A percentile compares a stretch with the other conserved stretches of the same genome.
Conservation (phyloP, 2,113 vertebrate species). For the Perca fluviatilis region DNA sequence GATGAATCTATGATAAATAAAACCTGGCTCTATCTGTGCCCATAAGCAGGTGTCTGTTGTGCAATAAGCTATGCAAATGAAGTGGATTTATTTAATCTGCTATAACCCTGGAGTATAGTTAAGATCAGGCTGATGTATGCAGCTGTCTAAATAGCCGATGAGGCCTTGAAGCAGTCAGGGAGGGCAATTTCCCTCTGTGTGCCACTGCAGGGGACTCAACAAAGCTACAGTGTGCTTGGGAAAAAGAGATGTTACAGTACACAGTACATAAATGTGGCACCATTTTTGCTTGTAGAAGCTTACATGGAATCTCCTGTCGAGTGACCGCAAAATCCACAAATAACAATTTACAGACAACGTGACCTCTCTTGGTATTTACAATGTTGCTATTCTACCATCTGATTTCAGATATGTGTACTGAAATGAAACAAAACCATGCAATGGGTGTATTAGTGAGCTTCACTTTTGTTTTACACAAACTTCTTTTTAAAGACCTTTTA, state of each 20-base stretch:
- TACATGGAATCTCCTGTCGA: neutral
- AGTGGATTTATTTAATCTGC: constrained; percentile 67
- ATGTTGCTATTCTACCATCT: neutral
- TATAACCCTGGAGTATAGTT: constrained; percentile 50
- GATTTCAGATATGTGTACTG: neutral
- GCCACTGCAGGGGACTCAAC: constrained; percentile 38
- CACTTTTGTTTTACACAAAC: constrained; percentile 22
- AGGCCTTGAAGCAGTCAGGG: constrained; percentile 49
- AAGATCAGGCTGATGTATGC: constrained; percentile 53
- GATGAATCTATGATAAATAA: constrained; percentile 35
- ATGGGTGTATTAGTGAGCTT: neutral
- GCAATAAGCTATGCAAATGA: constrained; percentile 61
- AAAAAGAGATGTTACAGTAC: constrained; percentile 23
- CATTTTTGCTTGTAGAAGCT: neutral
- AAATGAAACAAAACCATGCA: neutral
- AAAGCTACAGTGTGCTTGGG: constrained; percentile 37
- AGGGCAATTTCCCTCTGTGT: constrained; percentile 56
- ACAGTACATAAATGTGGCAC: neutral
- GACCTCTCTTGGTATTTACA: neutral
- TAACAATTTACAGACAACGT: constrained; percentile 8
- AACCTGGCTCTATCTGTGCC: constrained; percentile 19
- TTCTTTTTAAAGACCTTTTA: neutral
- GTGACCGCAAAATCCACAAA: constrained; percentile 3
- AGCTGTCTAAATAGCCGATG: constrained; percentile 79
- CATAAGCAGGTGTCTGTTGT: constrained; percentile 66